phyloP scores from a whole-genome alignment of 2,113 vertebrate genomes.

The Phaethornis superciliosus region DNA sequence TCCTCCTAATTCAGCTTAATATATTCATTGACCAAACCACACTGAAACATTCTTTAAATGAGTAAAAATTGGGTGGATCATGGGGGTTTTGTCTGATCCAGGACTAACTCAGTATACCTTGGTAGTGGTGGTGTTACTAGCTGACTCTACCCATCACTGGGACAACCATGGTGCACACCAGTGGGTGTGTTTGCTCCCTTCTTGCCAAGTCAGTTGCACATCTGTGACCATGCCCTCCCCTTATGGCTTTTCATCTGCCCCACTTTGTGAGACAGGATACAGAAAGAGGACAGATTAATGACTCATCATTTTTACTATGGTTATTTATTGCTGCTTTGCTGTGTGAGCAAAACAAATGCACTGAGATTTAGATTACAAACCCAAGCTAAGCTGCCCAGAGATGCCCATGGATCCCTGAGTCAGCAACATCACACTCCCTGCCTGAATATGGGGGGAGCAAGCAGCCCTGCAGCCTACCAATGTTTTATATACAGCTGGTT shows the following conservation, averaged over 20 bases:
- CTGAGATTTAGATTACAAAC: slow-evolving; percentile 14
- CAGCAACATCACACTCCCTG: neutral
- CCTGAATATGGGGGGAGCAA: neutral
- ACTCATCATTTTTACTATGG: neutral
- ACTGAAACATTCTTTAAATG: neutral
- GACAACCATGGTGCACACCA: neutral
- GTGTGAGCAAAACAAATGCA: neutral
- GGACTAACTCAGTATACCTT: neutral
- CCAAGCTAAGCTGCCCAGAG: neutral
- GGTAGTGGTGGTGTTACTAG: neutral
- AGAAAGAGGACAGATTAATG: neutral
- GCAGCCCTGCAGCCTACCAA: neutral
- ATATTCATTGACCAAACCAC: neutral
- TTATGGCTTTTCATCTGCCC: neutral
- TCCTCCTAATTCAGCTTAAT: neutral
- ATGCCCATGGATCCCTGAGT: neutral
- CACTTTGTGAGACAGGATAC: neutral
- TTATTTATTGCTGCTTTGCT: neutral
- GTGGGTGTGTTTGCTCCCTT: neutral
- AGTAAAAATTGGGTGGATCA: neutral
- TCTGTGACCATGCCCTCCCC: neutral
- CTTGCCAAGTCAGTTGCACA: neutral
- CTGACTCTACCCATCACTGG: neutral
- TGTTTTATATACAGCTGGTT: neutral
- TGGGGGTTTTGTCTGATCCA: neutral